These are phyloP conservation scores for Gobiocypris rarus DNA, from an alignment of 2,113 vertebrate species.

Conservation along the genomic window DNA sequence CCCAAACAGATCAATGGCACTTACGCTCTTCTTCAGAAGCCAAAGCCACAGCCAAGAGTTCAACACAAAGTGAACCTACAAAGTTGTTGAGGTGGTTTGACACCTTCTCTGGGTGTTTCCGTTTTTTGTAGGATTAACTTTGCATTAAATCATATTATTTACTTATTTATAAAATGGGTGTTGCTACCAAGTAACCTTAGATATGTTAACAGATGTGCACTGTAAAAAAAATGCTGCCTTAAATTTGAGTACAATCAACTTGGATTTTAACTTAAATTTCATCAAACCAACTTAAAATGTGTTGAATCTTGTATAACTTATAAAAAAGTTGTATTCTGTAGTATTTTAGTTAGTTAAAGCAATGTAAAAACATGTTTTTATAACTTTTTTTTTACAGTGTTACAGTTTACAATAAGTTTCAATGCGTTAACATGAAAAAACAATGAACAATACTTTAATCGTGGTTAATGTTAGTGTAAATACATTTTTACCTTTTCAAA, in stretches of 20 bases:
- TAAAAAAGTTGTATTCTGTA: too few relatives aligned
- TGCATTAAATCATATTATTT: neutral
- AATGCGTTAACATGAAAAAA: neutral
- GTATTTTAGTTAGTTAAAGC: too few relatives aligned
- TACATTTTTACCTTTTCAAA: too few relatives aligned
- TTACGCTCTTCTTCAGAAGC: neutral
- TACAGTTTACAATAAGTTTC: neutral
- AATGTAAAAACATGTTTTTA: too few relatives aligned
- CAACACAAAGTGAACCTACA: neutral
- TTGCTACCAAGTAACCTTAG: neutral
- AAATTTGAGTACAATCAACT: too few relatives aligned
- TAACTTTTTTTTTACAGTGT: too few relatives aligned
- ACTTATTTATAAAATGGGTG: neutral
- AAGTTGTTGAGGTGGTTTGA: neutral
- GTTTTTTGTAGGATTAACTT: neutral
- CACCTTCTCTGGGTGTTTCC: neutral
- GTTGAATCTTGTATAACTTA: too few relatives aligned
- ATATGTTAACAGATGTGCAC: neutral
- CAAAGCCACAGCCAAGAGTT: neutral
- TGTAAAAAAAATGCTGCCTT: too few relatives aligned
- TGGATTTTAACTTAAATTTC: too few relatives aligned
- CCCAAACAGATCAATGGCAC: neutral
- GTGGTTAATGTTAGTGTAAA: too few relatives aligned
- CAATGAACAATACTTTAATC: neutral
- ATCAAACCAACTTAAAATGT: too few relatives aligned